A percentile compares a stretch with the other conserved stretches of the same genome.
Evolutionary conservation across 2,888 invertebrate species (phyloP).

Genomic region (Sialis lutaria): DNA sequence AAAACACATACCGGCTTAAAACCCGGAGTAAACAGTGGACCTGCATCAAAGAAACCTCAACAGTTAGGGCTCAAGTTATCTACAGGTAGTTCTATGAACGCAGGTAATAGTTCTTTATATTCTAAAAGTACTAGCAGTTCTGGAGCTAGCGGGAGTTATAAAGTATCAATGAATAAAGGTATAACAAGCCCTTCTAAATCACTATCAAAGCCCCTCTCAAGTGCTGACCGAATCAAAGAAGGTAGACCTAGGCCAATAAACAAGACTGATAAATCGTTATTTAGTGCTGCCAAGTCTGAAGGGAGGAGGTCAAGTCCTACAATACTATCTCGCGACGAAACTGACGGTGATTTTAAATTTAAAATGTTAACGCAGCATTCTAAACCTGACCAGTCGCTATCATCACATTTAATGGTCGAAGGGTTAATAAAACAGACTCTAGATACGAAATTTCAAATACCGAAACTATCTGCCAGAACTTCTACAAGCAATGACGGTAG

Average conservation of each 20-base stretch:
- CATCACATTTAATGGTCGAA: slow-evolving; percentile 48
- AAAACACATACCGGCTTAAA: slow-evolving; percentile 67
- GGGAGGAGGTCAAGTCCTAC: slow-evolving; percentile 51
- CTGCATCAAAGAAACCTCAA: slow-evolving; percentile 67
- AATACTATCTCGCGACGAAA: slow-evolving; percentile 37
- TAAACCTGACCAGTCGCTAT: slow-evolving; percentile 36
- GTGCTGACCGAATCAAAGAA: slow-evolving; percentile 46
- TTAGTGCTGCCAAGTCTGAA: slow-evolving; percentile 36
- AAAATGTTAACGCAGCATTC: slow-evolving; percentile 20
- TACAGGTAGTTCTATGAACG: slow-evolving; percentile 10
- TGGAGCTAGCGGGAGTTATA: slow-evolving; percentile 3
- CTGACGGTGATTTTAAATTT: slow-evolving; percentile 42
- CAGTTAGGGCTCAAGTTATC: slow-evolving; percentile 26
- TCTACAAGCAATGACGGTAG: slow-evolving; percentile 15
- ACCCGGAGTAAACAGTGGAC: slow-evolving; percentile 73
- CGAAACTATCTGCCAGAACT: slow-evolving; percentile 49
- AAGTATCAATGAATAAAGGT: slow-evolving; percentile 9
- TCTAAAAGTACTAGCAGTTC: slow-evolving; percentile 3
- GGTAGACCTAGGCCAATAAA: slow-evolving; percentile 38
- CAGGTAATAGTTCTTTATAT: neutral
- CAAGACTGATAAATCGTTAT: slow-evolving; percentile 44
- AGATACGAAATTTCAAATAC: slow-evolving; percentile 73
- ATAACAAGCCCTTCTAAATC: slow-evolving; percentile 26
- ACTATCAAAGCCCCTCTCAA: slow-evolving; percentile 34
- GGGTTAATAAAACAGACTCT: slow-evolving; percentile 62